phyloP scores from a whole-genome alignment of 2,113 vertebrate genomes.

The Ramphastos sulfuratus region DNA sequence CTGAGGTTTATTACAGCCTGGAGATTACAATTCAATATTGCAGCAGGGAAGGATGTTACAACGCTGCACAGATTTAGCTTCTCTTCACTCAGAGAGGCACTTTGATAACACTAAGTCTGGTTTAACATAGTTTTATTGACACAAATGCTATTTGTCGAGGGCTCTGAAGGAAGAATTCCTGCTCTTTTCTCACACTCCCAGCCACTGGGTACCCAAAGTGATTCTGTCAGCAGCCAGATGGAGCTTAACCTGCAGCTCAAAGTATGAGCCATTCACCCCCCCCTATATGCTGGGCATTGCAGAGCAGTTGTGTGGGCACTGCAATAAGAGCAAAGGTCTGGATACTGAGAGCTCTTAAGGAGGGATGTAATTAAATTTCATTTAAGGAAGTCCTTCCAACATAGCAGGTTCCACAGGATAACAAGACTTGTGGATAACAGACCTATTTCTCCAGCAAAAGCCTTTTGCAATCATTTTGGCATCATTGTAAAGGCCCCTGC shows the following conservation, averaged over 20 bases:
- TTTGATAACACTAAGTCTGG: background rate
- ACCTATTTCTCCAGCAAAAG: background rate
- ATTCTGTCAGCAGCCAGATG: background rate
- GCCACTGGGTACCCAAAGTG: background rate
- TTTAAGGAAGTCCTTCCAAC: background rate
- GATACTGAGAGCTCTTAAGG: background rate
- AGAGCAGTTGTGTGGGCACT: accelerated
- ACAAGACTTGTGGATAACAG: background rate
- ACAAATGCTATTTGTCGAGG: background rate
- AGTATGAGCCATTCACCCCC: accelerated
- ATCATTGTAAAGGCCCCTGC: background rate
- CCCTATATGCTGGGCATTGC: background rate
- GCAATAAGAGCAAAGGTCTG: background rate
- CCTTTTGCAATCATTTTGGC: background rate
- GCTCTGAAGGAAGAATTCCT: background rate
- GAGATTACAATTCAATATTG: conserved; percentile 31
- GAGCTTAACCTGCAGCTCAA: background rate
- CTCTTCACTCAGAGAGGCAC: background rate
- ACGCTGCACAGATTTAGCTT: background rate
- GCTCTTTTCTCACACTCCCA: background rate
- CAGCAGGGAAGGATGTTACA: background rate
- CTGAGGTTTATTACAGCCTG: background rate
- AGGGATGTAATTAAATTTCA: background rate
- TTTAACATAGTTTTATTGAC: conserved; percentile 14
- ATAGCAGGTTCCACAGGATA: background rate